A percentile compares a stretch with the other conserved stretches of the same genome.
phyloP scores from a whole-genome alignment of 1,140 invertebrate species.

The Eurosta solidaginis region DNA sequence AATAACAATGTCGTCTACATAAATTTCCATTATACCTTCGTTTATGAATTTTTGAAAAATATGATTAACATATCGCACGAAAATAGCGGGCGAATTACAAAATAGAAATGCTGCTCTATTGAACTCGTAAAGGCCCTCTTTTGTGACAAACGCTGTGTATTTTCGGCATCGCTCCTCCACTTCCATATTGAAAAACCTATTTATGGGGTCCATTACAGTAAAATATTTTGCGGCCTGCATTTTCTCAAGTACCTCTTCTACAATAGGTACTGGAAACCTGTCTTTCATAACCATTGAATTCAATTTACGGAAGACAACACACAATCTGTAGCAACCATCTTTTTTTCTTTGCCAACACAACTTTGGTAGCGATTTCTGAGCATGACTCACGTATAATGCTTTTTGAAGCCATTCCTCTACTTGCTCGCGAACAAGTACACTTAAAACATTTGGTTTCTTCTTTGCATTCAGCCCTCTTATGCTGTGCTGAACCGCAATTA shows the following conservation, averaged over 20 bases:
- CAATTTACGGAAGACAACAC: constrained; percentile 42
- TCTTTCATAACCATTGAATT: constrained; percentile 42
- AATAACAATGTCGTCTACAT: no score
- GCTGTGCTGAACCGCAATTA: constrained; percentile 6
- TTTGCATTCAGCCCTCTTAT: not conserved
- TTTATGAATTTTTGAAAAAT: constrained; percentile 33
- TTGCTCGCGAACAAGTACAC: constrained; percentile 23
- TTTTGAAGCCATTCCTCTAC: constrained; percentile 32
- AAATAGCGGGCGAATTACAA: constrained; percentile 52
- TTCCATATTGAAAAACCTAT: constrained; percentile 34
- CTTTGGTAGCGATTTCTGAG: constrained; percentile 41
- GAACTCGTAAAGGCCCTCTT: constrained; percentile 33
- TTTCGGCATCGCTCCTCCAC: constrained; percentile 35
- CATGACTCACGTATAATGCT: constrained; percentile 30
- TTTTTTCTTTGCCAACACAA: constrained; percentile 47
- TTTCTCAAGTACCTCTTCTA: constrained; percentile 40
- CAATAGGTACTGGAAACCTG: constrained; percentile 42
- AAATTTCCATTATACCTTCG: constrained; percentile 30
- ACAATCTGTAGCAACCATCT: constrained; percentile 24
- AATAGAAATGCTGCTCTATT: constrained; percentile 36
- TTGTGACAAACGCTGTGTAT: constrained; percentile 37
- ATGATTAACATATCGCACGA: constrained; percentile 58
- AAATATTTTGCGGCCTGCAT: constrained; percentile 38
- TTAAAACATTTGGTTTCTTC: not conserved
- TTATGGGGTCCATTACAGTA: constrained; percentile 38